Percentiles rank a stretch among this genome's conserved stretches.
These are phyloP conservation scores for Barnardius zonarius DNA, from an alignment of 2,113 vertebrate species.

Conservation along the genomic window DNA sequence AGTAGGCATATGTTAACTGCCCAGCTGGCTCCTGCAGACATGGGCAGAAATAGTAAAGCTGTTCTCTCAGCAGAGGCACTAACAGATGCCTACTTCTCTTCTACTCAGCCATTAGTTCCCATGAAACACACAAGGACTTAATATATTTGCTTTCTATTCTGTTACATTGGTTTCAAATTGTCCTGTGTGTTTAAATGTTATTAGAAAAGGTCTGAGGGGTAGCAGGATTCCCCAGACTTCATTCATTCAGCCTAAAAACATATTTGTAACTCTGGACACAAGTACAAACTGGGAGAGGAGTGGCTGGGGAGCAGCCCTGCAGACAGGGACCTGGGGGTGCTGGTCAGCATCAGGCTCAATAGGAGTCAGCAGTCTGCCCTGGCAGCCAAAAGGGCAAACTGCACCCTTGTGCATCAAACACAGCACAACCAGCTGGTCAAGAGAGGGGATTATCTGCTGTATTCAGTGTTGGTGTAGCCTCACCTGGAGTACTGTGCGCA, in stretches of 20 bases:
- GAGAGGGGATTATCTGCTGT: background rate
- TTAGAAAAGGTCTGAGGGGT: background rate
- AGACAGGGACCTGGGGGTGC: background rate
- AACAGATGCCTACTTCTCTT: background rate
- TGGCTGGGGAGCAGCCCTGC: background rate
- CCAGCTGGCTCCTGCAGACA: background rate
- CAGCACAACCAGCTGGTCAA: background rate
- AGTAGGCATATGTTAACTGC: background rate
- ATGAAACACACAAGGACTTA: background rate
- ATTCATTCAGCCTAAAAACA: background rate
- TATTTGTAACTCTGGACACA: background rate
- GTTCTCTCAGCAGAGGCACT: background rate
- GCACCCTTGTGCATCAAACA: background rate
- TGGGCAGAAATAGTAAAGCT: background rate
- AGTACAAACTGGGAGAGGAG: background rate
- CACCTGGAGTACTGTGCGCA: background rate
- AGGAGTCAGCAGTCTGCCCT: background rate
- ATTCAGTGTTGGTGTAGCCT: background rate
- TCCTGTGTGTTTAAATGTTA: background rate
- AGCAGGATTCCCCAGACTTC: background rate
- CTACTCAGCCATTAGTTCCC: background rate
- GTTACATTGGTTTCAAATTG: background rate
- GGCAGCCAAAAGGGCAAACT: background rate
- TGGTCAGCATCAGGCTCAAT: background rate
- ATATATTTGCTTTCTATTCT: background rate